A percentile compares a stretch with the other conserved stretches of the same genome.
Evolutionary conservation across 2,888 invertebrate species (phyloP).

Genomic region (Steinernema carpocapsae): DNA sequence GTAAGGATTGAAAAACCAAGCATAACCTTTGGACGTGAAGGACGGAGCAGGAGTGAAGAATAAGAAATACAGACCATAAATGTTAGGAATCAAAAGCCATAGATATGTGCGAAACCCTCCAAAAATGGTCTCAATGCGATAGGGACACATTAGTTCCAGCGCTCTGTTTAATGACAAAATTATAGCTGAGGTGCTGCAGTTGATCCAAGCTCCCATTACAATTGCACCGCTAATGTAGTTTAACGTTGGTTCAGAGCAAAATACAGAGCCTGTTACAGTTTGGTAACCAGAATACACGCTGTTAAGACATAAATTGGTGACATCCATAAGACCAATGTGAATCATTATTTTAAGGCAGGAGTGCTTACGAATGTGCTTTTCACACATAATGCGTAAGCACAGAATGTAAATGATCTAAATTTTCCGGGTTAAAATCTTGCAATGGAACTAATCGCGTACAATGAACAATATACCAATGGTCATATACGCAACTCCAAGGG

Average conservation of each 20-base stretch:
- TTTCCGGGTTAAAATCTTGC: neutral
- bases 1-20: slow-evolving; percentile 38
- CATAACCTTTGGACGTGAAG: slow-evolving; percentile 31
- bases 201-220: slow-evolving; percentile 1
- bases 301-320: neutral
- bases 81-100: slow-evolving; percentile 1
- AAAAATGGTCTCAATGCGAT: neutral
- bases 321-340: slow-evolving; percentile 34
- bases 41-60: slow-evolving; percentile 27
- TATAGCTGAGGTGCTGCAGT: neutral
- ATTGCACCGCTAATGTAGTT: slow-evolving; percentile 27
- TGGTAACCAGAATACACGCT: slow-evolving; percentile 26
- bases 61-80: slow-evolving; percentile 34
- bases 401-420: slow-evolving; percentile 35
- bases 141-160: slow-evolving; percentile 23
- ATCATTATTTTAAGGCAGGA: slow-evolving; percentile 39
- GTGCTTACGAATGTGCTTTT: slow-evolving; percentile 20
- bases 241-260: slow-evolving; percentile 33
- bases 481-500: slow-evolving; percentile 32
- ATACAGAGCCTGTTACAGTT: slow-evolving; percentile 32
- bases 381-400: slow-evolving; percentile 21
- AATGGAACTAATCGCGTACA: neutral
- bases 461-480: slow-evolving; percentile 26
- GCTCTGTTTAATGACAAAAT: slow-evolving; percentile 29
- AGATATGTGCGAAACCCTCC: slow-evolving; percentile 17